Evolutionary conservation across 2,888 invertebrate genomes (phyloP), one percentile per base, ranked within the genome.

Genomic region (Sceliomorpha sp.): DNA sequence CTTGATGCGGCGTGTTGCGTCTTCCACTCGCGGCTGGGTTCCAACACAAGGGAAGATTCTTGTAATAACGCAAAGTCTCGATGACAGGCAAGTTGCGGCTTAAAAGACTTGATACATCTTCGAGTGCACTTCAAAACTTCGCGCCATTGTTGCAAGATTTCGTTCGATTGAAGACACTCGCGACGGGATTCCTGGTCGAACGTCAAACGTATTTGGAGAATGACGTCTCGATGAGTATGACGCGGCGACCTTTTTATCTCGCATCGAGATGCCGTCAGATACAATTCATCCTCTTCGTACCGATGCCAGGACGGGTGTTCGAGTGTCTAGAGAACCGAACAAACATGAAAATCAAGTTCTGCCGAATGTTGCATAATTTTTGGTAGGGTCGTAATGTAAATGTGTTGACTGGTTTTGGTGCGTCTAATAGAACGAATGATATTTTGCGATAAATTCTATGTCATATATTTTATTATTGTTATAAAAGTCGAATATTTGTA

Each of bases 31-130:
- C 44, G 39, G 26, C 15, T 37, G 32, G 37, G 40, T 45, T 51
- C 37, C 37, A 10, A 1, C 17, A 17, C 26, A 32, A 34, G 37
- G 14, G 47, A 34, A 51, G 29, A 45, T 60, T 60, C 45, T 51
- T 51, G 37, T 60, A 60, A 60, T 60, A 60, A 51, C 37, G 60
- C 32, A 20, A 60, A 51, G 12, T 24, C 44, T 39, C 24, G 37
- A 51, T 51, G 60, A 60, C 51, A 36, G 51, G 51, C 51, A 15
- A 60, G 60, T 34, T 31, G 31, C 31, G 36, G 45, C 34, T 60
- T 60, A 60, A 60, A 60, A 60, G 45, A 60, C 14, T 9, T 40
- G 36, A 60, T 48, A 44, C 60, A 60, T 27, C 36, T 36, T 50
- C 27, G 44, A 60, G 60, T 34, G 29, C 39, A 27, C 37, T 51